Evolutionary conservation across 2,113 vertebrate genomes (phyloP).

Genomic region (Trachemys scripta): DNA sequence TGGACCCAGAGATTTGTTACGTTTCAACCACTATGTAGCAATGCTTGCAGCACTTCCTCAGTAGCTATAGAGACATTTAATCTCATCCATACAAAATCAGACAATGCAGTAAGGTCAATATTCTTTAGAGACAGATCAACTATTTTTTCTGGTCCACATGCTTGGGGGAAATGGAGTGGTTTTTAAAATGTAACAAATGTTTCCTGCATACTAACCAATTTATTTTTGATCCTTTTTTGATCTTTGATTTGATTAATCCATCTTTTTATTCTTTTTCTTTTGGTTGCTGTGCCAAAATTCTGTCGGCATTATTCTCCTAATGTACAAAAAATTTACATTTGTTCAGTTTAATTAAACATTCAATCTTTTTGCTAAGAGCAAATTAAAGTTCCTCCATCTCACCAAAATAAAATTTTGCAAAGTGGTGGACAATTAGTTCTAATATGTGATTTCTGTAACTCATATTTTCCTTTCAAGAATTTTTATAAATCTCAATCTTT

Average conservation of each 20-base stretch:
- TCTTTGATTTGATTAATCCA: slow-evolving; percentile 61
- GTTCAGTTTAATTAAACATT: slow-evolving; percentile 72
- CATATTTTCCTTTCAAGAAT: slow-evolving; percentile 45
- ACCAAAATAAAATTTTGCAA: slow-evolving; percentile 61
- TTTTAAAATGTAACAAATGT: slow-evolving; percentile 37
- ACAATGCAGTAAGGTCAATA: not conserved
- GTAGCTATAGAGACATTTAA: not conserved
- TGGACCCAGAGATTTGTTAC: not conserved
- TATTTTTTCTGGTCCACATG: slow-evolving; percentile 30
- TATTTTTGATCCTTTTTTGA: slow-evolving; percentile 69
- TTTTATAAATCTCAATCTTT: slow-evolving; percentile 46
- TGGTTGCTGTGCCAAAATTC: slow-evolving; percentile 56
- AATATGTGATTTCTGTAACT: slow-evolving; percentile 32
- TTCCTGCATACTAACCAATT: slow-evolving; percentile 24
- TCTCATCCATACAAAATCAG: not conserved
- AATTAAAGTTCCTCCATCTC: slow-evolving; percentile 55
- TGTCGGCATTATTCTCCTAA: slow-evolving; percentile 62
- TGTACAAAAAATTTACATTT: slow-evolving; percentile 68
- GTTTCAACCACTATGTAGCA: not conserved
- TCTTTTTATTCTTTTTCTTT: slow-evolving; percentile 44
- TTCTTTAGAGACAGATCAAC: slow-evolving; percentile 6
- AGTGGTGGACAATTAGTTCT: slow-evolving; percentile 56
- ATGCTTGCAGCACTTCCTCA: not conserved
- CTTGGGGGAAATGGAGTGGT: slow-evolving; percentile 25
- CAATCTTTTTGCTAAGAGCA: slow-evolving; percentile 67